Evolutionary conservation across 1,140 invertebrate genomes (phyloP).

Genomic region (Pachypsylla venusta): DNA sequence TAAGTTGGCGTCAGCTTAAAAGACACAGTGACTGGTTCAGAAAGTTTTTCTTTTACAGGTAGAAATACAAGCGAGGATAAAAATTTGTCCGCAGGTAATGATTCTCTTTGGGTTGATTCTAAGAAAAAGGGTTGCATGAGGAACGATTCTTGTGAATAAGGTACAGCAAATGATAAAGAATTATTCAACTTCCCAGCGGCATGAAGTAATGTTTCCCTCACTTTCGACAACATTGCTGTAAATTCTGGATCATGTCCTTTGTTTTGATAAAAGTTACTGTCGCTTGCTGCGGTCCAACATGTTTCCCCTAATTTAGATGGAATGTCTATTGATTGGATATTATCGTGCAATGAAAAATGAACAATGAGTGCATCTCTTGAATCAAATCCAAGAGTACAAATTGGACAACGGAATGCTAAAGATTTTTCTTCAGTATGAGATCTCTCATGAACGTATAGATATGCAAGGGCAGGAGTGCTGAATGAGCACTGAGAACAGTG

Average conservation of each 20-base stretch:
- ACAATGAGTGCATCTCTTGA: slow-evolving; percentile 1
- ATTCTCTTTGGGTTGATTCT: slow-evolving; percentile 30
- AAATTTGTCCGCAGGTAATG: slow-evolving; percentile 36
- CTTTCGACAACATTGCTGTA: slow-evolving; percentile 13
- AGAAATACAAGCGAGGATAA: slow-evolving; percentile 81
- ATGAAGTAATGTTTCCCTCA: slow-evolving; percentile 23
- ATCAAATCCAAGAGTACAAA: slow-evolving; percentile 40
- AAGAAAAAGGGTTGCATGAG: slow-evolving; percentile 78
- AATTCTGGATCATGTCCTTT: slow-evolving; percentile 11
- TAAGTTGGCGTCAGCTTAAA: slow-evolving; percentile 83
- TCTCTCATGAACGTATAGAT: slow-evolving; percentile 79
- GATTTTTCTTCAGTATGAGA: slow-evolving; percentile 37
- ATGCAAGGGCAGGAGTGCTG: slow-evolving; percentile 71
- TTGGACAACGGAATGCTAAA: slow-evolving; percentile 36
- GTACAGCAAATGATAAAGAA: slow-evolving; percentile 26
- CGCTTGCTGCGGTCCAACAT: slow-evolving; percentile 13
- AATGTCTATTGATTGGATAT: background rate
- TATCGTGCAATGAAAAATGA: background rate
- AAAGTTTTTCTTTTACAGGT: slow-evolving; percentile 70
- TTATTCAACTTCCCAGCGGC: slow-evolving; percentile 18
- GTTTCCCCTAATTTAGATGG: slow-evolving; percentile 19
- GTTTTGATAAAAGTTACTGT: background rate
- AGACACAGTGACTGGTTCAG: slow-evolving; percentile 64
- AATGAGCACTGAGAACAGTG: slow-evolving; percentile 79
- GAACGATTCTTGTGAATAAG: slow-evolving; percentile 30